Conservation (phyloP, 2,888 invertebrate species). For the Hydrotaea cyrtoneurina region DNA sequence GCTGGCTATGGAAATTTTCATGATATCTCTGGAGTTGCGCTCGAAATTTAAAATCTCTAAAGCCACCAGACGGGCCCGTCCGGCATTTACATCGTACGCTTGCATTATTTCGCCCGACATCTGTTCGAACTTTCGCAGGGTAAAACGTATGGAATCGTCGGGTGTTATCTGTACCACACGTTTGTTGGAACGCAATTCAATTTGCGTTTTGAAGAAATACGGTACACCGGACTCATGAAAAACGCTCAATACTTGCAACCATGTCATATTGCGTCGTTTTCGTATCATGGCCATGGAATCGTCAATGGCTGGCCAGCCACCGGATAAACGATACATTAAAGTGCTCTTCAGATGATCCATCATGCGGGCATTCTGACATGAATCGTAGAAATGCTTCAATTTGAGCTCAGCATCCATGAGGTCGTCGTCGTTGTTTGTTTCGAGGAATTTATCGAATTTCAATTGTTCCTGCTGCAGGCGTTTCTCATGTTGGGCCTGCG, state of each 20-base stretch:
- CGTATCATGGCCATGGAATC: conserved; percentile 65
- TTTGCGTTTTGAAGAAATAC: conserved; percentile 75
- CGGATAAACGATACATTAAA: conserved; percentile 74
- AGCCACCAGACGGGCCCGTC: conserved; percentile 75
- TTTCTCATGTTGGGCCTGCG: conserved; percentile 68
- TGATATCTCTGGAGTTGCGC: conserved; percentile 75
- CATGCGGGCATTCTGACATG: conserved; percentile 74
- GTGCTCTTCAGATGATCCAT: conserved; percentile 73
- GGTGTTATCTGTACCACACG: conserved; percentile 74
- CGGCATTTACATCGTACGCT: conserved; percentile 73
- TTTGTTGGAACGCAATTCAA: conserved; percentile 77
- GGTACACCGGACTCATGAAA: conserved; percentile 78
- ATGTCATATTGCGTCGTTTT: conserved; percentile 72
- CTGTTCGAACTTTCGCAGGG: conserved; percentile 76
- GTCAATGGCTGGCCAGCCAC: conserved; percentile 79
- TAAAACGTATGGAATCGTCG: conserved; percentile 72
- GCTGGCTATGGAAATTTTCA: conserved; percentile 68
- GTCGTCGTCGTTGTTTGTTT: conserved; percentile 70
- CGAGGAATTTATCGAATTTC: conserved; percentile 74
- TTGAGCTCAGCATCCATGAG: conserved; percentile 76
- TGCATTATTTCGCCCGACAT: conserved; percentile 74
- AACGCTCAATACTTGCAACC: conserved; percentile 73
- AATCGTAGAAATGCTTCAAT: conserved; percentile 76
- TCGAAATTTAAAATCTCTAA: conserved; percentile 78
- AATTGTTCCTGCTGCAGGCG: conserved; percentile 72